Base-by-base conservation (phyloP, 2,797 vertebrate species). In the Chloroceryle amazona region DNA sequence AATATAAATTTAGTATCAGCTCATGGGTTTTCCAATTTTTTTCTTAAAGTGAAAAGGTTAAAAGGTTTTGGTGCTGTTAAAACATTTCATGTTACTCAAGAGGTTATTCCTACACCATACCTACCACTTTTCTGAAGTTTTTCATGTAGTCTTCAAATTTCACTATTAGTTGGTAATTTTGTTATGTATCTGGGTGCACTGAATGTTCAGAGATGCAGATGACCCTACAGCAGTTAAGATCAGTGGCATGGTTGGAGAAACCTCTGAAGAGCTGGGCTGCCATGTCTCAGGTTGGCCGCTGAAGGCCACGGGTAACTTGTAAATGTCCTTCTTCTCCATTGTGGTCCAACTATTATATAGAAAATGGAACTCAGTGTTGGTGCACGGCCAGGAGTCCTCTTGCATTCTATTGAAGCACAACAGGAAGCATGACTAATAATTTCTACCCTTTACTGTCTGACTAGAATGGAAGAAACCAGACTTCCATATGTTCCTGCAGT, bases 351-450 rank as follows among this genome's bases (percentile, higher is more conserved):
- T 28, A 0, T 22, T 22, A 19, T 1, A 14, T 9, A 76, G 51
- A 61, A 23, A 26, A 42, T 26, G 35, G 33, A 37, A 21, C 7
- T 1, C 2, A 4, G 13, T 66, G 13, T 44, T 85, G 75, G 21
- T 47, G 49, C 62, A 25, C 8, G 37, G 57, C 70, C 57, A 51
- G 26, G 29, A 51, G 49, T 54, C 7, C 39, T 41, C 54, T 28
- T 46, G 12, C 0, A 0, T 28, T 33, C 10, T 23, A 15, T 3
- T 16, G 42, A n/a, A 55, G n/a, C 42, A 29, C 0, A 0, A 14
- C 1, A 3, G 54, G 51, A 55, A 17, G 25, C 49, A 17, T 10
- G 16, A 17, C 13, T 19, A 16, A 54, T 19, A 14, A 84, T 81
- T 90, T 39, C 84, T 25, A 54, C 11, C 55, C 46, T 58, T 65